Conservation (phyloP, 2,888 invertebrate species). For the Conistra vaccinii region DNA sequence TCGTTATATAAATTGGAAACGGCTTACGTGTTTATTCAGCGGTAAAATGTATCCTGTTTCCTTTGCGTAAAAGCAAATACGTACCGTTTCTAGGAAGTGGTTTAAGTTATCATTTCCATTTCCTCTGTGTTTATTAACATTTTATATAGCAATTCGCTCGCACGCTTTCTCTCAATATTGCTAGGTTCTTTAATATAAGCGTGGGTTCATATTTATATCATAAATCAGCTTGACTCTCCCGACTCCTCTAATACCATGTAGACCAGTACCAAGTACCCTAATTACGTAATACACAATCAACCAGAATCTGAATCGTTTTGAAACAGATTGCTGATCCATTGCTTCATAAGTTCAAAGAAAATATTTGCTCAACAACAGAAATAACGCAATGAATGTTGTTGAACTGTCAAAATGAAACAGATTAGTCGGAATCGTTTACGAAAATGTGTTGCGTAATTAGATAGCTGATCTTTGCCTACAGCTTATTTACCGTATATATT, state of each 20-base stretch:
- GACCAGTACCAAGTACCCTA: no score
- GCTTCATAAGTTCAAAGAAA: no score
- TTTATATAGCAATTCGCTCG: slow-evolving; percentile 9
- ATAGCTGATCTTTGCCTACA: neutral
- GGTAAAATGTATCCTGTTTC: slow-evolving; percentile 39
- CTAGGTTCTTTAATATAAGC: neutral
- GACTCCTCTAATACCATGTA: neutral
- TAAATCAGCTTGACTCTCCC: neutral
- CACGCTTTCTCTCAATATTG: neutral
- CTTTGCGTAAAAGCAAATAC: slow-evolving; percentile 26
- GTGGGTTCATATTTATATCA: neutral
- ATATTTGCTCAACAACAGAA: no score
- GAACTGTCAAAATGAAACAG: no score
- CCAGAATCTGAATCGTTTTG: no score
- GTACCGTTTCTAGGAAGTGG: neutral
- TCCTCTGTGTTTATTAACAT: slow-evolving; percentile 24
- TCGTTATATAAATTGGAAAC: slow-evolving; percentile 30
- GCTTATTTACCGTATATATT: neutral
- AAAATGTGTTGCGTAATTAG: no score
- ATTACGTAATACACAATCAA: no score
- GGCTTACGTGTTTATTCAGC: slow-evolving; percentile 18
- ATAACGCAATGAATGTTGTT: no score
- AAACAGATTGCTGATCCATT: no score
- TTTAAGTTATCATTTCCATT: slow-evolving; percentile 31
- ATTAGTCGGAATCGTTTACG: no score